Evolutionary conservation across 2,888 invertebrate species (phyloP).

Genomic region (Drosophila falleni): DNA sequence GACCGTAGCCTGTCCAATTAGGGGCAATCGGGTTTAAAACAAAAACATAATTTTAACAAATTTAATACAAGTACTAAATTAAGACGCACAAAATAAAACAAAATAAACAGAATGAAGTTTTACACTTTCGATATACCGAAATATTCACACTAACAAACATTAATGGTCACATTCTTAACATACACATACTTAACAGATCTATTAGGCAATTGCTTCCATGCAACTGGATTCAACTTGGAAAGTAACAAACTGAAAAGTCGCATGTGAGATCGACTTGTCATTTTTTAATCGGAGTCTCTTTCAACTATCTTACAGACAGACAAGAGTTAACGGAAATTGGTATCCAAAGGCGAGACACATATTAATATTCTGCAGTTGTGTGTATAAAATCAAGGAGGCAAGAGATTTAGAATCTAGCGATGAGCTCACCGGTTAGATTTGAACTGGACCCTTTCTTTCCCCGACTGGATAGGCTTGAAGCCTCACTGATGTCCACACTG

Average conservation of each 20-base stretch:
- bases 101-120: constrained; percentile 11
- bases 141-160: constrained; percentile 35
- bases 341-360: not conserved
- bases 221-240: not conserved
- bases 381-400: not conserved
- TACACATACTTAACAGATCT: no score
- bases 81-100: constrained; percentile 21
- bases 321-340: not conserved
- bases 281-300: not conserved
- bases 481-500: constrained; percentile 91
- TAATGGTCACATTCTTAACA: constrained; percentile 4
- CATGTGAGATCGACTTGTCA: not conserved
- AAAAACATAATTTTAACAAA: constrained; percentile 56
- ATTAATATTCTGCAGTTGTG: constrained; percentile 24
- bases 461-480: constrained; percentile 89
- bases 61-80: constrained; percentile 48
- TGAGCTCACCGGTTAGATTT: constrained; percentile 91
- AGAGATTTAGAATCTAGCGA: not conserved
- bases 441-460: constrained; percentile 93
- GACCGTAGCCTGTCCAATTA: constrained; percentile 80
- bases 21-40: constrained; percentile 48
- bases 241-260: not conserved
- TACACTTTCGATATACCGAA: constrained; percentile 50
- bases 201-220: not conserved
- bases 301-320: not conserved